phyloP scores from a whole-genome alignment of 2,113 vertebrate species.

The Apus apus region DNA sequence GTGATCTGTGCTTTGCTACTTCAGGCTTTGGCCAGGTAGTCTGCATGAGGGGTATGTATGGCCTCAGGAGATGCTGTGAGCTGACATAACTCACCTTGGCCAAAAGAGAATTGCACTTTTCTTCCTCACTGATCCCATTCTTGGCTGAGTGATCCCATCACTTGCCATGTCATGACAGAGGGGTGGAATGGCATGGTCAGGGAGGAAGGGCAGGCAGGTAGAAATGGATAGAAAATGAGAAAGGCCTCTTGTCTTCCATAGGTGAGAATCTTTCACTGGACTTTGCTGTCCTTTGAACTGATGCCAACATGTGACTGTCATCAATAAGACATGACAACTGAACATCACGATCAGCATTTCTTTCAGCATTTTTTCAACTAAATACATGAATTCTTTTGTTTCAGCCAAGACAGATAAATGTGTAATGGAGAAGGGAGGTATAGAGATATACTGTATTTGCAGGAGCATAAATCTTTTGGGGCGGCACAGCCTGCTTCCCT shows the following conservation, averaged over 20 bases:
- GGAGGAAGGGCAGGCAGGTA: background rate
- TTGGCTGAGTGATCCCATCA: rapidly evolving
- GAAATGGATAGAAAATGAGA: background rate
- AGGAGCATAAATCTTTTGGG: background rate
- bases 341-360: background rate
- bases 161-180: background rate
- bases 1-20: background rate
- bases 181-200: background rate
- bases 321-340: background rate
- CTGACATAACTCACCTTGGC: background rate
- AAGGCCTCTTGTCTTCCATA: background rate
- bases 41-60: background rate
- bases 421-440: background rate
- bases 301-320: background rate
- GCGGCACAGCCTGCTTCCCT: background rate
- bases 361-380: background rate
- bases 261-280: background rate
- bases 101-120: background rate
- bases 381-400: background rate
- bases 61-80: background rate
- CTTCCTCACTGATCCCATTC: background rate
- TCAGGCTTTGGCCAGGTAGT: background rate
- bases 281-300: background rate
- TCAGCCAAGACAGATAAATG: conserved; percentile 26
- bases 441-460: background rate